A percentile compares a stretch with the other conserved stretches of the same genome.
Conservation (phyloP, 2,797 vertebrate species). For the Hipposideros larvatus region DNA sequence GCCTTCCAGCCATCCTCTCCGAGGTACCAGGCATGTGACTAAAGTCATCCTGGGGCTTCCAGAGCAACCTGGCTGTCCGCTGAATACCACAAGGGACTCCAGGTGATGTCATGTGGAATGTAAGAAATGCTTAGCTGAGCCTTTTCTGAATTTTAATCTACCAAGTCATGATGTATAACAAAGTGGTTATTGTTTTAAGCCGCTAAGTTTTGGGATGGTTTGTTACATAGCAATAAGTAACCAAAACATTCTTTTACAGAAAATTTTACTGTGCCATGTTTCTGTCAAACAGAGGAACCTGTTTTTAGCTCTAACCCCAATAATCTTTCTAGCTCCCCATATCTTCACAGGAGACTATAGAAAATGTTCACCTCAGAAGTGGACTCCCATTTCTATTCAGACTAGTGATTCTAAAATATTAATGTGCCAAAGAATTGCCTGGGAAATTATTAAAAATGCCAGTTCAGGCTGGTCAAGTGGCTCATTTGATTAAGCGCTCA, state of each 20-base stretch:
- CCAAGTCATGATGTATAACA: neutral
- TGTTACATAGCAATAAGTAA: constrained; percentile 16
- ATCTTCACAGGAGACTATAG: neutral
- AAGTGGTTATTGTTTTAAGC: neutral
- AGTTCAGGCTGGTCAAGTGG: neutral
- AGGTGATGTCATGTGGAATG: neutral
- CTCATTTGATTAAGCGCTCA: too few species aligned
- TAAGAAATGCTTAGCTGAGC: neutral
- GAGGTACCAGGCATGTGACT: neutral
- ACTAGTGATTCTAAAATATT: neutral
- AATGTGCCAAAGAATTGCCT: neutral
- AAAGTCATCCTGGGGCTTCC: neutral
- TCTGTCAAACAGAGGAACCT: neutral
- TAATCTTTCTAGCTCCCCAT: neutral
- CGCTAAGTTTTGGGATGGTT: neutral
- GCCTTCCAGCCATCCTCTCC: neutral
- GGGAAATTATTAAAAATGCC: neutral
- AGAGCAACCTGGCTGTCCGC: neutral
- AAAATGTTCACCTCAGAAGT: neutral
- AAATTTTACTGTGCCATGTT: neutral
- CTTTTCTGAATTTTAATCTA: constrained; percentile 33
- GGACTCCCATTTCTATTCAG: neutral
- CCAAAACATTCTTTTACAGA: constrained; percentile 3
- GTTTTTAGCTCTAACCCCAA: neutral
- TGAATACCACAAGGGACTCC: neutral